A percentile compares a stretch with the other conserved stretches of the same genome.
Conservation (phyloP, 1,140 invertebrate species). For the Nixonia krombeini region DNA sequence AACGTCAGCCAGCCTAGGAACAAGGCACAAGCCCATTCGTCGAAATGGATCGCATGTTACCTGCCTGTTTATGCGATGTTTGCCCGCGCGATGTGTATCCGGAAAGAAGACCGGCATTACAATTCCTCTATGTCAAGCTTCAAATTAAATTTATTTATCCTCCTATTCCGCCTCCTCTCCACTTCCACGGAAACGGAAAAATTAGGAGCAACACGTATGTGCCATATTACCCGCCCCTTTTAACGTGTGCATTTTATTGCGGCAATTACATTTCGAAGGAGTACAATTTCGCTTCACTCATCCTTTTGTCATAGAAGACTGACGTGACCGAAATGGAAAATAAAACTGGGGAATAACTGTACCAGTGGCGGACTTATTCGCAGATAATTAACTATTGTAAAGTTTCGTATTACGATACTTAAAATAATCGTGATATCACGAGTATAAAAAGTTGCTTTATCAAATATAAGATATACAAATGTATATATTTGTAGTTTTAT, state of each 20-base stretch:
- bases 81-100: background rate
- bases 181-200: background rate
- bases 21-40: constrained; percentile 48
- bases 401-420: too few relatives aligned
- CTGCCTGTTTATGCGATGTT: constrained; percentile 23
- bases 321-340: background rate
- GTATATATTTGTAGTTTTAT: too few relatives aligned
- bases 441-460: too few relatives aligned
- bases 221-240: background rate
- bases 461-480: too few relatives aligned
- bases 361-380: too few relatives aligned
- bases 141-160: constrained; percentile 6
- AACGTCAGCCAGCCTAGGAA: constrained; percentile 54
- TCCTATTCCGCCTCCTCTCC: background rate
- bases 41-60: constrained; percentile 50
- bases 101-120: constrained; percentile 4
- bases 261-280: background rate
- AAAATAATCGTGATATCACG: too few relatives aligned
- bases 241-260: too few relatives aligned
- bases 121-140: background rate
- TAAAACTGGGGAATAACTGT: too few relatives aligned
- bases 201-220: background rate
- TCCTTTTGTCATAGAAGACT: too few relatives aligned
- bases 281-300: too few relatives aligned
- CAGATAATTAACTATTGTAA: too few relatives aligned